Percentiles rank a stretch among this genome's conserved stretches.
phyloP scores from a whole-genome alignment of 2,113 vertebrate genomes.

The Cebus imitator region DNA sequence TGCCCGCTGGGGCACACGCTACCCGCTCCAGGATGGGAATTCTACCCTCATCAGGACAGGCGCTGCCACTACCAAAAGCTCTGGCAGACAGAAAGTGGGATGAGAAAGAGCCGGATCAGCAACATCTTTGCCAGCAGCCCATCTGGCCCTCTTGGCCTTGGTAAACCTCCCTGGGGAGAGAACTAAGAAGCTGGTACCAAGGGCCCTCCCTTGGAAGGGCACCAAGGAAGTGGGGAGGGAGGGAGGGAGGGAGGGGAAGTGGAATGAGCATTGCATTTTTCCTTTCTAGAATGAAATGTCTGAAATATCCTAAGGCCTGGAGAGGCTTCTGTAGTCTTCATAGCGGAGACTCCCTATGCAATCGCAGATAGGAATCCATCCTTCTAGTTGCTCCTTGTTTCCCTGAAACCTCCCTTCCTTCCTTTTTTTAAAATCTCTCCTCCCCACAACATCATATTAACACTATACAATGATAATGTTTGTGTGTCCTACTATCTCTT shows the following conservation, averaged over 20 bases:
- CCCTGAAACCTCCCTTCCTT: background rate
- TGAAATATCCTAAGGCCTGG: background rate
- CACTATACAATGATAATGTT: background rate
- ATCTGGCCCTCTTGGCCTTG: constrained; percentile 56
- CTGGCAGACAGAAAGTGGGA: constrained; percentile 26
- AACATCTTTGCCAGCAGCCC: constrained; percentile 48
- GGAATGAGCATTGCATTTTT: background rate
- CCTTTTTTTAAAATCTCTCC: background rate
- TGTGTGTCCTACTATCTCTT: background rate
- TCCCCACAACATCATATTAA: background rate
- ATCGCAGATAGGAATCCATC: background rate
- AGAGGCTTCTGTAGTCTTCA: background rate
- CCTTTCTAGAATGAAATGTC: background rate
- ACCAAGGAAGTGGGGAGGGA: background rate
- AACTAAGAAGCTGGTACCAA: constrained; percentile 37
- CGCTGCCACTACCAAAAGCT: background rate
- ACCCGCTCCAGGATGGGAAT: background rate
- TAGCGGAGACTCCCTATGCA: background rate
- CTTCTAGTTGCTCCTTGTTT: background rate
- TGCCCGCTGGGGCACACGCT: background rate
- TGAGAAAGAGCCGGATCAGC: constrained; percentile 40
- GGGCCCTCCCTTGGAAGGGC: constrained; percentile 47
- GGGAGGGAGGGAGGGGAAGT: no score
- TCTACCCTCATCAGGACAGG: background rate
- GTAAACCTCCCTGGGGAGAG: background rate